phyloP scores from a whole-genome alignment of 35 echinoderm and acorn worm species.

The Apostichopus parvimensis region DNA sequence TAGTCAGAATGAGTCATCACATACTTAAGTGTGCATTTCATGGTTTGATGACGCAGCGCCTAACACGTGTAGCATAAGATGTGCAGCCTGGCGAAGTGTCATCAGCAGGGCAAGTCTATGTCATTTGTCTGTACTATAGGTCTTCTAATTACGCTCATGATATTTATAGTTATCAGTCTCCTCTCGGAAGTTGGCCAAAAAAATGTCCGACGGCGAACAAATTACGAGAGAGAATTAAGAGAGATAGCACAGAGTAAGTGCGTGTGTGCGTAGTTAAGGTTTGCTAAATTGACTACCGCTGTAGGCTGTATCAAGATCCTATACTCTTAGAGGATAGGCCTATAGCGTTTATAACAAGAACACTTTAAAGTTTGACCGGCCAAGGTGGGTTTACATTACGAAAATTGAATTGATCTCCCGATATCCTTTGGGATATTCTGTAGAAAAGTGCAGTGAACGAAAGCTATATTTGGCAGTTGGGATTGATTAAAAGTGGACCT shows the following conservation, averaged over 20 bases:
- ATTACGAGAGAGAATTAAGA: background rate
- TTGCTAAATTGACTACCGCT: background rate
- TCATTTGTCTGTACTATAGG: background rate
- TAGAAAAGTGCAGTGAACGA: too few species aligned
- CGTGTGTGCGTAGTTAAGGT: background rate
- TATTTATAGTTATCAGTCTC: background rate
- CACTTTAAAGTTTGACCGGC: too few species aligned
- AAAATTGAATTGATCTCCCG: too few species aligned
- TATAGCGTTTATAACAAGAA: too few species aligned
- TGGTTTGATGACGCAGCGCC: background rate
- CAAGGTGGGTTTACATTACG: too few species aligned
- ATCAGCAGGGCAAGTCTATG: background rate
- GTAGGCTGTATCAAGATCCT: background rate
- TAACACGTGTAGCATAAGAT: background rate
- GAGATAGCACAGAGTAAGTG: background rate
- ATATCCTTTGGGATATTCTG: too few species aligned
- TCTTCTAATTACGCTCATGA: background rate
- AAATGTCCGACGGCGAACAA: background rate
- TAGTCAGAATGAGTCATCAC: conserved; percentile 1
- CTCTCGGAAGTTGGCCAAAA: background rate
- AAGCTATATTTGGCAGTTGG: too few species aligned
- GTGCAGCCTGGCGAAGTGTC: background rate
- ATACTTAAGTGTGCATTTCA: background rate
- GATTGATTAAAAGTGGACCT: too few species aligned
- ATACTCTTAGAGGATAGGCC: too few species aligned